A percentile compares a stretch with the other conserved stretches of the same genome.
Evolutionary conservation across 2,797 vertebrate genomes (phyloP).

Genomic region (Microtus californicus): DNA sequence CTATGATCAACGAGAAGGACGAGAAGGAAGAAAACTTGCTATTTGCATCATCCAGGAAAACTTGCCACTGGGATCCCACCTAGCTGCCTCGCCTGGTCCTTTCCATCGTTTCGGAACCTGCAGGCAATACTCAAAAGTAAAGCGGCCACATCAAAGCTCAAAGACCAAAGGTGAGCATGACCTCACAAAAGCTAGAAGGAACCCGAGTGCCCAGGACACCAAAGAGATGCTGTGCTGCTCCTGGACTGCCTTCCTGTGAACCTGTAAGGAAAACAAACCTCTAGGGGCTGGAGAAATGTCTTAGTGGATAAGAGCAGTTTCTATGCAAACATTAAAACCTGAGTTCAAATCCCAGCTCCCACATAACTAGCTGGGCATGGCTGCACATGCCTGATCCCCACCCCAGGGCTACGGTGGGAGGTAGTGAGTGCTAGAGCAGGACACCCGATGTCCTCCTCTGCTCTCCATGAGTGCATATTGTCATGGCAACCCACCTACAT

Average conservation of each 20-base stretch:
- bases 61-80: background rate
- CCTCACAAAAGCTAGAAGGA: background rate
- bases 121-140: background rate
- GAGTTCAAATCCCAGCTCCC: background rate
- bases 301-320: background rate
- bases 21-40: constrained; percentile 33
- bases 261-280: constrained; percentile 30
- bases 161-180: constrained; percentile 29
- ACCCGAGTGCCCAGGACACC: background rate
- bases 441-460: background rate
- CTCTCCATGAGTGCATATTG: background rate
- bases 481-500: background rate
- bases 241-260: background rate
- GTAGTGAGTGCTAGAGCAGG: background rate
- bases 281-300: background rate
- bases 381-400: background rate
- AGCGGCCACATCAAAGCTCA: background rate
- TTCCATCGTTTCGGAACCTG: background rate
- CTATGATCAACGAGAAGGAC: background rate
- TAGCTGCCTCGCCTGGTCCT: constrained; percentile 8
- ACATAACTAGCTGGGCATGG: background rate
- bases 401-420: no score
- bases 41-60: background rate
- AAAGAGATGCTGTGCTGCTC: background rate
- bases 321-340: background rate